These are phyloP conservation scores for Gadus chalcogrammus DNA, from an alignment of 2,113 vertebrate genomes.

Conservation along the genomic window DNA sequence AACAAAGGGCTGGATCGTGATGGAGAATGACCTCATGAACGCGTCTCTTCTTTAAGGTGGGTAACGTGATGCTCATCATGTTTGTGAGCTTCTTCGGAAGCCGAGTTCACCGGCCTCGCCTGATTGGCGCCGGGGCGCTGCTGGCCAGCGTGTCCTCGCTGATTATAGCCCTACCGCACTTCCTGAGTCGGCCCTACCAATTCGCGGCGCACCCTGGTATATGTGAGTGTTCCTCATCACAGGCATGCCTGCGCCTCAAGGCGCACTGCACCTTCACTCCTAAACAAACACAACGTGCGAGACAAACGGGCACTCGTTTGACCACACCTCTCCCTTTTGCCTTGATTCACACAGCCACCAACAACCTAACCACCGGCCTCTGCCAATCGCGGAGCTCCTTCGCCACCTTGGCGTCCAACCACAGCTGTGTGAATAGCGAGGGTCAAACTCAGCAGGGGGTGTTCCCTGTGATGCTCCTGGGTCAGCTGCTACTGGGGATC, in stretches of 20 bases:
- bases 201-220: conserved; percentile 37
- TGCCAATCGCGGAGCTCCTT: conserved; percentile 47
- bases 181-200: conserved; percentile 75
- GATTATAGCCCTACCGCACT: conserved; percentile 85
- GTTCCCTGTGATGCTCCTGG: conserved; percentile 80
- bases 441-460: conserved; percentile 52
- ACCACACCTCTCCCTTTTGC: neutral
- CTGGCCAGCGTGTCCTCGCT: conserved; percentile 80
- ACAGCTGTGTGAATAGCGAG: conserved; percentile 51
- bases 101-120: conserved; percentile 84
- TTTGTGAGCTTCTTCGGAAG: conserved; percentile 93
- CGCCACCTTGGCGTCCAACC: conserved; percentile 9
- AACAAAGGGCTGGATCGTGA: neutral
- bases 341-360: conserved; percentile 58
- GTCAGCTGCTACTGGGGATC: conserved; percentile 85
- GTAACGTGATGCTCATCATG: conserved; percentile 87
- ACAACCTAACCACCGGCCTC: conserved; percentile 60
- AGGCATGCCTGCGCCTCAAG: too few relatives aligned
- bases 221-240: too few relatives aligned
- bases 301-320: neutral
- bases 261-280: neutral
- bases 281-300: neutral
- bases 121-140: conserved; percentile 84
- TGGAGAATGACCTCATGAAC: neutral
- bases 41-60: conserved; percentile 76